These are phyloP conservation scores for Diplosoma virens DNA, from an alignment of 23 tunicate species.

Conservation along the genomic window DNA sequence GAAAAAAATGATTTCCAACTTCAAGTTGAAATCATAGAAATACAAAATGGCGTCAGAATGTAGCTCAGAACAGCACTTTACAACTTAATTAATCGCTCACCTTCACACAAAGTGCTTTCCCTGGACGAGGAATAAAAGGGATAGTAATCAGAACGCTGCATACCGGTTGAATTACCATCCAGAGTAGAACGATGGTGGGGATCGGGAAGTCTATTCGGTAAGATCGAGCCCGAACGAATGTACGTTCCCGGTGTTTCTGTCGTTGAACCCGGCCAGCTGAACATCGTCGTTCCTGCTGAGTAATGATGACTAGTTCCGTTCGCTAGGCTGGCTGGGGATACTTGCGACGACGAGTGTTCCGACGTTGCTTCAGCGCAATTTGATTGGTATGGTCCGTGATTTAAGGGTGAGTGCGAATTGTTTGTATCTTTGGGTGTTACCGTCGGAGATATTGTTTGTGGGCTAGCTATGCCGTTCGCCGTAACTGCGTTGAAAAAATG, in stretches of 20 bases:
- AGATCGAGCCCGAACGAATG: constrained; percentile 64
- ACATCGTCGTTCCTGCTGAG: constrained; percentile 54
- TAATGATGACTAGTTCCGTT: constrained; percentile 48
- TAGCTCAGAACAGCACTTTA: background rate
- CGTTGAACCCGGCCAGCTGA: constrained; percentile 84
- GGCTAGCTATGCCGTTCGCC: constrained; percentile 72
- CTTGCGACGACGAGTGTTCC: constrained; percentile 53
- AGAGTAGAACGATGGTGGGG: constrained; percentile 32
- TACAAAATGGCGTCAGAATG: background rate
- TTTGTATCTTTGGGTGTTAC: constrained; percentile 49
- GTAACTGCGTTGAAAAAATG: constrained; percentile 75
- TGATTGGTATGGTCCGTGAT: constrained; percentile 28
- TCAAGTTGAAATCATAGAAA: too few species aligned
- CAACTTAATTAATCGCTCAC: constrained; percentile 13
- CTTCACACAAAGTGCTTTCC: constrained; percentile 67
- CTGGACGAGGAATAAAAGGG: constrained; percentile 62
- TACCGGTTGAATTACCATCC: constrained; percentile 61
- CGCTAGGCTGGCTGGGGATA: constrained; percentile 57
- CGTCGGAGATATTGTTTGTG: constrained; percentile 67
- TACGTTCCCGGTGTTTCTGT: constrained; percentile 69
- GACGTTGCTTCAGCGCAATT: constrained; percentile 42
- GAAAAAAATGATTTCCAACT: too few species aligned
- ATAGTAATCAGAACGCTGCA: constrained; percentile 67
- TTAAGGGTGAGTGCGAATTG: constrained; percentile 62
- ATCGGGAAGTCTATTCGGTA: constrained; percentile 48